Base-by-base conservation (phyloP, 2,888 invertebrate genomes). In the Hirudinaria manillensis region DNA sequence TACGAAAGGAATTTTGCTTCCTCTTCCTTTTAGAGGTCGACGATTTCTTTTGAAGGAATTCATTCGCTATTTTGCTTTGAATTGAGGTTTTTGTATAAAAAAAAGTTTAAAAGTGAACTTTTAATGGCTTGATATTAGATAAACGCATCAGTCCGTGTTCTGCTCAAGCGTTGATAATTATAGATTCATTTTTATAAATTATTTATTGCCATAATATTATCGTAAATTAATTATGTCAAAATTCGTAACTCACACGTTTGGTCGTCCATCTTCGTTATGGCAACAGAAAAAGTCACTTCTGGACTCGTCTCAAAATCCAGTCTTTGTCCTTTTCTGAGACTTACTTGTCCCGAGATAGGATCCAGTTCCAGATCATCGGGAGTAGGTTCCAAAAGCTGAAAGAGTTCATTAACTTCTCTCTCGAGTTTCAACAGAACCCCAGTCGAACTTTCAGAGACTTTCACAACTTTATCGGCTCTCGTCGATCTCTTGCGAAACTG, bases 281-380 rank as follows among this genome's bases (percentile, higher is more conserved):
- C 24, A n/a, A 72, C 27, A 32, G 27, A 1, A 21, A 72, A 21
- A n/a, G 27, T 72, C n/a, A 72, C 32, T 27, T 27, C 27, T 21
- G 53, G 55, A 21, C 16, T 72, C 27, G 16, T 72, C 34, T 72
- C 72, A n/a, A 32, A 29, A 32, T 72, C 72, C 53, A 72, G 34
- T 16, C 13, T 55, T 29, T 45, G 45, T 21, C 72, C 72, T 45
- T 51, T 16, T 53, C 29, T 72, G 13, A 72, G 27, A 53, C 55
- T 51, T 4, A 72, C 53, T 13, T n/a, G n/a, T 10, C 72, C 72
- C 4, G 32, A 10, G 13, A 53, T 29, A 21, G 29, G 24, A 27
- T 70, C 38, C 70, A 70, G 13, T 21, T 70, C 70, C 51, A 70
- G 24, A 19, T n/a, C 51, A 13, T 32, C 45, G 16, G 36, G 34